Percentiles rank a stretch among this genome's conserved stretches.
Conservation (phyloP, 2,888 invertebrate genomes). For the Scaptomyza polygonia region DNA sequence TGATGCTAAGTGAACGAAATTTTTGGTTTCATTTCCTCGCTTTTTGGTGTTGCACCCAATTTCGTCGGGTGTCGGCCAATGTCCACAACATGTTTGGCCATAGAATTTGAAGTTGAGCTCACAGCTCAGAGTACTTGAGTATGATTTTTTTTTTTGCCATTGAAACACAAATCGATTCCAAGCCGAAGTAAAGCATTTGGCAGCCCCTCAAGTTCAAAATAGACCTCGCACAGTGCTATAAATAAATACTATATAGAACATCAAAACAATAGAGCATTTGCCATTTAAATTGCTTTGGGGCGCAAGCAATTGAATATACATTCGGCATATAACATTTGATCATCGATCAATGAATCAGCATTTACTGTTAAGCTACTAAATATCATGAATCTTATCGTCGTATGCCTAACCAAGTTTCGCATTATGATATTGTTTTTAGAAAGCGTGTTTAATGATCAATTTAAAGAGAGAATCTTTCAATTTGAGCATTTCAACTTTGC, state of each 20-base stretch:
- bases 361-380: neutral
- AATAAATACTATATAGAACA: neutral
- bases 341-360: conserved; percentile 10
- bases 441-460: neutral
- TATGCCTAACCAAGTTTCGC: too few species aligned
- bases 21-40: conserved; percentile 24
- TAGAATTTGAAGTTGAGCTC: conserved; percentile 7
- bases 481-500: neutral
- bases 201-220: conserved; percentile 42
- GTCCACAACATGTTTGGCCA: conserved; percentile 16
- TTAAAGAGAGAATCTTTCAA: neutral
- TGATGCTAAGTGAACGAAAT: conserved; percentile 21
- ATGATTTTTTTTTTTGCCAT: conserved; percentile 24
- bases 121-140: conserved; percentile 4
- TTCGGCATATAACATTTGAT: conserved; percentile 3
- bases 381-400: too few species aligned
- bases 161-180: conserved; percentile 52
- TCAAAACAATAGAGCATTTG: conserved; percentile 14
- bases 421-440: too few species aligned
- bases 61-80: conserved; percentile 15
- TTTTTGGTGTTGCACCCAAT: conserved; percentile 27
- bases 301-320: conserved; percentile 3
- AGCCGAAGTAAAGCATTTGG: conserved; percentile 27
- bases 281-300: conserved; percentile 1
- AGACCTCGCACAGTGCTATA: conserved; percentile 2